These are phyloP conservation scores for Dryomyza anilis DNA, from an alignment of 2,888 invertebrate species.

Conservation along the genomic window DNA sequence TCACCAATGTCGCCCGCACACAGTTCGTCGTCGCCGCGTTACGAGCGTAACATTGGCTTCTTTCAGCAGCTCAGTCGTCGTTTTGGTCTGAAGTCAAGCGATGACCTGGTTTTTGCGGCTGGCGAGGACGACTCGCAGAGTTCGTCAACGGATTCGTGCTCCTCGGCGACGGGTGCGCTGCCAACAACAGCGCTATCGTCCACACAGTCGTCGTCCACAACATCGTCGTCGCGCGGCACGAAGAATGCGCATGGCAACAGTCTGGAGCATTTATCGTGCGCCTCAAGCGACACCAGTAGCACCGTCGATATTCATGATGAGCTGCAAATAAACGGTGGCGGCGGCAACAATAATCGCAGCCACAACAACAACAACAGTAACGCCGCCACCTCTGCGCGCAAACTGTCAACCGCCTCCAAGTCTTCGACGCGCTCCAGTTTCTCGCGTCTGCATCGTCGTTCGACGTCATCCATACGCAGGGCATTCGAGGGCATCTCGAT, in stretches of 20 bases:
- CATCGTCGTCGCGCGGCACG: background rate
- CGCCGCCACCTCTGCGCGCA: conserved; percentile 38
- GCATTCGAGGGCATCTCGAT: conserved; percentile 74
- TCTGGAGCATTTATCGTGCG: conserved; percentile 53
- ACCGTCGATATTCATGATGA: conserved; percentile 65
- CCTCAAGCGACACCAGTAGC: conserved; percentile 69
- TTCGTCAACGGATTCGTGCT: conserved; percentile 55
- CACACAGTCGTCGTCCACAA: conserved; percentile 30
- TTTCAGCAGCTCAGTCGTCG: conserved; percentile 71
- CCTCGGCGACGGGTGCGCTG: conserved; percentile 51
- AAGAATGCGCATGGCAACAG: conserved; percentile 37
- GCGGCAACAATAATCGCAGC: too few relatives aligned
- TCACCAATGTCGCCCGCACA: conserved; percentile 48
- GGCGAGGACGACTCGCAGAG: conserved; percentile 62
- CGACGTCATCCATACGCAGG: conserved; percentile 72
- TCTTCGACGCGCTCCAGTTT: conserved; percentile 39
- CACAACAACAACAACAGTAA: conserved; percentile 25
- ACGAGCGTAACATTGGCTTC: conserved; percentile 69
- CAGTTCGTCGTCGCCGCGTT: conserved; percentile 64
- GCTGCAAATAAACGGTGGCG: conserved; percentile 41
- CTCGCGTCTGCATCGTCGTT: conserved; percentile 63
- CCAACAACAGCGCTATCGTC: background rate
- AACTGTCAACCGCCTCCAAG: conserved; percentile 36
- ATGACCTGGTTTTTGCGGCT: conserved; percentile 58
- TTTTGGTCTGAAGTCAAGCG: conserved; percentile 66